Base-by-base conservation (phyloP, 2,797 vertebrate species). In the Centropyge bicolor region DNA sequence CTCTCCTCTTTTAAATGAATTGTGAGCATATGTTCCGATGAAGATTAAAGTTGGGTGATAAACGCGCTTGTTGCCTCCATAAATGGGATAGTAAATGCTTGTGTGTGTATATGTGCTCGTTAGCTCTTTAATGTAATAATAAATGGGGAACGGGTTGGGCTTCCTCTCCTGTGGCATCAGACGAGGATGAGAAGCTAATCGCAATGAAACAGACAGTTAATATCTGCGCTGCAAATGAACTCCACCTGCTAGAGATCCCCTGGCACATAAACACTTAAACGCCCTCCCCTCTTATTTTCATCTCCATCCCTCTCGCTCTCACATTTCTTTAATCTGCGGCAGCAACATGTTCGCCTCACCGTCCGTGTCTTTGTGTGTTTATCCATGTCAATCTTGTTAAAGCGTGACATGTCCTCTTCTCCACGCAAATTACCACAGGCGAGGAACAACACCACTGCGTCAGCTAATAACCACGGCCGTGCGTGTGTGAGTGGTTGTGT, bases 381-480 rank as follows among this genome's bases (percentile, higher is more conserved):
- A 88, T 90, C 89, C 88, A 65, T 93, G 93, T 94, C 92, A 91
- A 81, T 93, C 92, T 84, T 92, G 88, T 95, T 94, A 94, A 93
- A 94, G 81, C 91, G 87, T 94, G 93, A 94, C 93, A 90, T 94
- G 93, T 93, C 89, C 86, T 78, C 86, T 92, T 91, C 90, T 85
- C 88, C 91, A 91, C 92, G 90, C 93, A 94, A 89, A 94, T 95
- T 94, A 95, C 84, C 52, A 0, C 86, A 74, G 87, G 88, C 86
- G 67, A 90, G 56, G 62, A 86, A 86, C 91, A 90, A 84, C 90
- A 76, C 81, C 81, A 83, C 89, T 69, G 80, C 81, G 66, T 80
- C 83, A 80, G 92, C 90, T 92, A 91, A 91, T 92, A 93, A 92
- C 91, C 84, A 64, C 68, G 52, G 63, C 81, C 45, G 70, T 75